Conservation (phyloP, 2,888 invertebrate genomes). For the Drosophila niveifrons region DNA sequence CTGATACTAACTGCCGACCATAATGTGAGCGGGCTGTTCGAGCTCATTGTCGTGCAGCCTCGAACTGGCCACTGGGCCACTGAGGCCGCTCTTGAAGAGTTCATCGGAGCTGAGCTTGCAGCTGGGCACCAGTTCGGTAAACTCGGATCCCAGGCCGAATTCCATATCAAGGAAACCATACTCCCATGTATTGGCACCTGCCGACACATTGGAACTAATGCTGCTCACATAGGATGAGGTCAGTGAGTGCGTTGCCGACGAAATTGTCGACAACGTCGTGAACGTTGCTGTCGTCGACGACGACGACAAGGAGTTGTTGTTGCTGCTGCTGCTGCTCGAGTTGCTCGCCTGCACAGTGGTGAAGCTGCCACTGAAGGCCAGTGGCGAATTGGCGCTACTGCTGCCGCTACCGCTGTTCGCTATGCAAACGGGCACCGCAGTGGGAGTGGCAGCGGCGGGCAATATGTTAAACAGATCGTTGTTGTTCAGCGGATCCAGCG, state of each 20-base stretch:
- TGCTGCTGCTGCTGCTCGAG: not conserved
- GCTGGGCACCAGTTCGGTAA: conserved; percentile 86
- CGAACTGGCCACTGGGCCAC: conserved; percentile 82
- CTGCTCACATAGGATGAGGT: conserved; percentile 84
- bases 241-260: conserved; percentile 83
- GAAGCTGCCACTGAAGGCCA: conserved; percentile 83
- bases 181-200: conserved; percentile 83
- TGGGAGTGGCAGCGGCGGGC: conserved; percentile 81
- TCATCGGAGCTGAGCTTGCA: conserved; percentile 87
- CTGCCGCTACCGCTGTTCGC: conserved; percentile 32
- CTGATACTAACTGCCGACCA: conserved; percentile 87
- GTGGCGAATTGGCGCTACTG: conserved; percentile 55
- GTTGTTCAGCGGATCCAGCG: conserved; percentile 92
- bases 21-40: conserved; percentile 87
- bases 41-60: conserved; percentile 85
- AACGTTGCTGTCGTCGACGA: conserved; percentile 82
- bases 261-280: conserved; percentile 83
- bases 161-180: conserved; percentile 86
- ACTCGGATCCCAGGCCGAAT: conserved; percentile 86
- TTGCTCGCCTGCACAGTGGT: conserved; percentile 75
- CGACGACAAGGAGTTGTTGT: conserved; percentile 43
- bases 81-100: conserved; percentile 85
- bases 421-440: conserved; percentile 79
- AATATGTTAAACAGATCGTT: conserved; percentile 89
- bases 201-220: conserved; percentile 76